phyloP scores from a whole-genome alignment of 2,888 invertebrate genomes.

The Malthinus seriepunctatus region DNA sequence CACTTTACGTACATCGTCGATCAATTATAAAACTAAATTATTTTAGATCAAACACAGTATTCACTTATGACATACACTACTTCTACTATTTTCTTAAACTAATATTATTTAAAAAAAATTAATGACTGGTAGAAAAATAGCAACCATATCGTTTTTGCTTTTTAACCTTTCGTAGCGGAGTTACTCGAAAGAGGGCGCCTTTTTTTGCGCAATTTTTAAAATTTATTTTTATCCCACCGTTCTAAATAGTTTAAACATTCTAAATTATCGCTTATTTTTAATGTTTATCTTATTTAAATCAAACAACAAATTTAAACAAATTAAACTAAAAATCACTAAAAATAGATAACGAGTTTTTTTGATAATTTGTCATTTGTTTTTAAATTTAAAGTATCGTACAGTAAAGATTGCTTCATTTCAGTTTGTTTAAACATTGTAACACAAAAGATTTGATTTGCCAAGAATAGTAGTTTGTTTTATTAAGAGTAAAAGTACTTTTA shows the following conservation, averaged over 20 bases:
- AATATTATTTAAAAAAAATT: slow-evolving; percentile 35
- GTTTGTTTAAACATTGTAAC: too few relatives aligned
- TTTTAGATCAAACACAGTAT: slow-evolving; percentile 7
- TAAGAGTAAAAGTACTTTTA: too few relatives aligned
- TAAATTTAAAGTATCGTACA: too few relatives aligned
- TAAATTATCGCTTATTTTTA: not conserved
- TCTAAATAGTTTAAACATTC: not conserved
- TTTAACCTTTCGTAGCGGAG: slow-evolving; percentile 16
- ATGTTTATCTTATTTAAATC: too few relatives aligned
- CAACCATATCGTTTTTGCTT: slow-evolving; percentile 40
- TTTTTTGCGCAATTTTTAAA: slow-evolving; percentile 19
- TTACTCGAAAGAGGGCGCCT: slow-evolving; percentile 27
- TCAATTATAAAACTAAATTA: not conserved
- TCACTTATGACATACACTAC: slow-evolving; percentile 30
- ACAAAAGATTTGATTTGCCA: too few relatives aligned
- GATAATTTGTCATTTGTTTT: too few relatives aligned
- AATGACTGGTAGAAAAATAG: slow-evolving; percentile 42
- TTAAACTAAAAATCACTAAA: too few relatives aligned
- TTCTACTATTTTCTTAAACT: slow-evolving; percentile 25
- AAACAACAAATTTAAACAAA: too few relatives aligned
- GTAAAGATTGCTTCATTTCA: too few relatives aligned
- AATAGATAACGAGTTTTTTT: too few relatives aligned
- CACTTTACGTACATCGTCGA: slow-evolving; percentile 17
- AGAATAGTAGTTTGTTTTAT: too few relatives aligned
- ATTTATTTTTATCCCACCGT: not conserved